Base-by-base conservation (phyloP, 2,888 invertebrate species). In the Alentia gelatinosa region DNA sequence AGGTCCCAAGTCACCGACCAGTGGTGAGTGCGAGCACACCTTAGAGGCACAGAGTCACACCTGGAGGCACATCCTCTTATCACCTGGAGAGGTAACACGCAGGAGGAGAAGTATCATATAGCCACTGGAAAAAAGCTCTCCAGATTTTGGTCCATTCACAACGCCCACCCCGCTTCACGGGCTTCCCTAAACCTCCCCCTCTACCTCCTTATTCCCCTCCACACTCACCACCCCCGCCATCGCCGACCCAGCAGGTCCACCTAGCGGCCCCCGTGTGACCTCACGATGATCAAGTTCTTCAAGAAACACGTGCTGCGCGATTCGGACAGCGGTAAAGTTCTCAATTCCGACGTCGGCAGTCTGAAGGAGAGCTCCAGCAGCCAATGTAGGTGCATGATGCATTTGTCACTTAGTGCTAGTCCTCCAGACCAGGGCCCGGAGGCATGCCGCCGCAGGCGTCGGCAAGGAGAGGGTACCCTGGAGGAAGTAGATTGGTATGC, bases 271-370 rank as follows among this genome's bases (percentile, higher is more conserved):
- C 56, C 19, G 56, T 74, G 26, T 33, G 26, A 33, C n/a, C 74
- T 74, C 19, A 35, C 39, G n/a, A 86, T 86, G 86, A 86, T 86
- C 35, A 86, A 86, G 86, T 86, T 86, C 86, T 42, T 86, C 33
- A 86, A 86, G 86, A 86, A 86, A 30, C 86, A 47, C 86, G 47
- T 86, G 79, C 37, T 86, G 47, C 26, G 47, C n/a, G 86, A 86
- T 42, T 19, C 47, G 15, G 86, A 86, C 50, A 47, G 83, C 40
- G 42, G 86, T 26, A 40, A 42, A 26, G 86, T 47, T 15, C 4
- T n/a, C 86, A 42, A 42, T 19, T 19, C 83, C 7, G 83, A 83
- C 4, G 23, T 26, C 83, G 19, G 15, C 42, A 40, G 68, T 15
- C 47, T 9, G 42, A 47, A 47, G 47, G 30, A 23, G 42, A 47